These are phyloP conservation scores for Formica exsecta DNA, from an alignment of 1,140 invertebrate genomes.

Conservation along the genomic window DNA sequence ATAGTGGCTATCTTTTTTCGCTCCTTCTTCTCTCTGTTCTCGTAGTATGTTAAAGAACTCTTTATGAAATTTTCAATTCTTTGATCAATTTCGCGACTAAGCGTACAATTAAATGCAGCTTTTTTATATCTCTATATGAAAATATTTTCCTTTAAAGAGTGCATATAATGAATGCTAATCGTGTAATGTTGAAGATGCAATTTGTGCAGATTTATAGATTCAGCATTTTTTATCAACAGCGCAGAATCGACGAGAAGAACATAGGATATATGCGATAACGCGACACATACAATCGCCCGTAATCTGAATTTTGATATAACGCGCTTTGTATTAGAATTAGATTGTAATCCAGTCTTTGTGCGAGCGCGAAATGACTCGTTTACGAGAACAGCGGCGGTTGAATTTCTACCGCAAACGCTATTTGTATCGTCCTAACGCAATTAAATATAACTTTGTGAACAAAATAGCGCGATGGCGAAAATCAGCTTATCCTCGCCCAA, in stretches of 20 bases:
- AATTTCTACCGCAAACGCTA: conserved; percentile 44
- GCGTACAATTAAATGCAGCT: neutral
- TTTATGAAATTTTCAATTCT: no score
- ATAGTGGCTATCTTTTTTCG: no score
- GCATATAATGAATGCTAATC: no score
- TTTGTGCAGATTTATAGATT: neutral
- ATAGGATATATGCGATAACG: neutral
- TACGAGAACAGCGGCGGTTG: conserved; percentile 20
- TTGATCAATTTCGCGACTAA: no score
- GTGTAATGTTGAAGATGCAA: neutral
- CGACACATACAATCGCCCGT: conserved; percentile 21
- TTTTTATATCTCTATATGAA: neutral
- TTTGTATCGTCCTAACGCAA: conserved; percentile 25
- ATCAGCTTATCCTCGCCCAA: conserved; percentile 27
- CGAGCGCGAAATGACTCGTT: neutral
- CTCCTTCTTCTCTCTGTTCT: no score
- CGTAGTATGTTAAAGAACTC: no score
- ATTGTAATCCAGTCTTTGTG: conserved; percentile 49
- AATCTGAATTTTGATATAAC: conserved; percentile 29
- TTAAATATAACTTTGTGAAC: conserved; percentile 53
- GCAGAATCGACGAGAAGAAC: neutral
- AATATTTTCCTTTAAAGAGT: neutral
- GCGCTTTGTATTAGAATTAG: conserved; percentile 34
- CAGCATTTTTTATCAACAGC: neutral
- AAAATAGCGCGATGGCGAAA: conserved; percentile 32